Conservation (phyloP, 2,888 invertebrate genomes). For the Marronus borbonicus region DNA sequence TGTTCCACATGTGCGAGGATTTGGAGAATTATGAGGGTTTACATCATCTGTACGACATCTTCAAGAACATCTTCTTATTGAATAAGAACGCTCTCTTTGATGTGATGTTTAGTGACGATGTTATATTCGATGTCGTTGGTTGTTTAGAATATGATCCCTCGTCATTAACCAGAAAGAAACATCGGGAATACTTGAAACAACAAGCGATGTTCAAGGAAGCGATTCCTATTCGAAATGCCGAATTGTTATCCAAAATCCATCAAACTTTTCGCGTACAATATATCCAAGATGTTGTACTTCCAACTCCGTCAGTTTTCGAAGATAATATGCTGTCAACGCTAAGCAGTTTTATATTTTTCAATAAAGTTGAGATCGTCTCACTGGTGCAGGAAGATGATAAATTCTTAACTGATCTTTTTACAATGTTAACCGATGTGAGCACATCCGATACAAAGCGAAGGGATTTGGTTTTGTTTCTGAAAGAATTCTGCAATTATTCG, state of each 20-base stretch:
- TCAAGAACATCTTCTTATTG: slow-evolving; percentile 98
- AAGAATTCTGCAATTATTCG: slow-evolving; percentile 99
- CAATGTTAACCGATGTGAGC: slow-evolving; percentile 90
- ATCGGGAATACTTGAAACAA: slow-evolving; percentile 95
- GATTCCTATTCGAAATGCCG: slow-evolving; percentile 95
- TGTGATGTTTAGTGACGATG: slow-evolving; percentile 97
- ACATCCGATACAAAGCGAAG: slow-evolving; percentile 89
- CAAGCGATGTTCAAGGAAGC: slow-evolving; percentile 94
- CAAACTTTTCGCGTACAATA: slow-evolving; percentile 99
- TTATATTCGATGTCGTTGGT: slow-evolving; percentile 97
- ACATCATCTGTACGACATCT: slow-evolving; percentile 97
- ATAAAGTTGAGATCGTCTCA: slow-evolving; percentile 99
- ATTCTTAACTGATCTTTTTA: slow-evolving; percentile 95
- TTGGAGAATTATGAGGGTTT: slow-evolving; percentile 95
- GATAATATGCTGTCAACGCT: slow-evolving; percentile 98
- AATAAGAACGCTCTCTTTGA: slow-evolving; percentile 98
- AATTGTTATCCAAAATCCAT: slow-evolving; percentile 97
- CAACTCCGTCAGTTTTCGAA: slow-evolving; percentile 98
- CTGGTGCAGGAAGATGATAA: slow-evolving; percentile 98
- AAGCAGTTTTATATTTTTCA: slow-evolving; percentile 99
- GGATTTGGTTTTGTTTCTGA: slow-evolving; percentile 96
- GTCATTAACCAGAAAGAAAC: slow-evolving; percentile 88
- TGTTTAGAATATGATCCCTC: slow-evolving; percentile 98
- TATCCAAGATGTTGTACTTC: slow-evolving; percentile 98
- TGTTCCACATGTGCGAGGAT: slow-evolving; percentile 98